Evolutionary conservation across 2,797 vertebrate genomes (phyloP), one percentile per base, ranked within the genome.

Genomic region (Peromyscus nudipes): DNA sequence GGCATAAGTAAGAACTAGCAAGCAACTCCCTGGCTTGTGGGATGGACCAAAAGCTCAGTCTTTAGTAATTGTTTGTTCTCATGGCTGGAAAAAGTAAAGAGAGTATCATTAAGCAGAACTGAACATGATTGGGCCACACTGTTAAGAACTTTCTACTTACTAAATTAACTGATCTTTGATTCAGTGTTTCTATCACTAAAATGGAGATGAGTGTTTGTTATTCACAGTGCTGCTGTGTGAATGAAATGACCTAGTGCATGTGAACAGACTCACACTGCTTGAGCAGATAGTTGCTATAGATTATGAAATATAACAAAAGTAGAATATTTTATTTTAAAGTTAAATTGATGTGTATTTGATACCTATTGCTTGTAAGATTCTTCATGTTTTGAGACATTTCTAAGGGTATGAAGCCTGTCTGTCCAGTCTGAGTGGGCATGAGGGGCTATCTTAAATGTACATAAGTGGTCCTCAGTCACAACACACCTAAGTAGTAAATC

Each of bases 51-150:
- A 89, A 80, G 43, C 67, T 79, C 84, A 60, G 6, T 49, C 57
- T 92, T 89, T 34, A 80, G 69, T 75, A 40, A 76, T 55, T 87
- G 14, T 71, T 96, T 81, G 1, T 52, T 86, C 76, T 79, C 6
- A 37, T 19, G n/a, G 29, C 77, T 85, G 60, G 9, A 84, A 92
- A 84, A 89, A 67, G 31, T 73, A 86, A 95, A 11, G 46, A 11
- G 69, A 97, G 83, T 87, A 83, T 83, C 46, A 71, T 62, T 55
- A 96, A 86, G 89, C 77, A 95, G 57, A 95, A 60, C 1, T 1
- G 5, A 71, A 37, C 43, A 73, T 37, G 37, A 69, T 31, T 27
- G 16, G 89, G 52, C 29, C 57, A 64, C 4, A 17, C 29, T 76
- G 12, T 65, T 40, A 91, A 49, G 29, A 92, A 76, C 4, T 89